Conservation (phyloP, 2,888 invertebrate species). For the Drosophila mimica region DNA sequence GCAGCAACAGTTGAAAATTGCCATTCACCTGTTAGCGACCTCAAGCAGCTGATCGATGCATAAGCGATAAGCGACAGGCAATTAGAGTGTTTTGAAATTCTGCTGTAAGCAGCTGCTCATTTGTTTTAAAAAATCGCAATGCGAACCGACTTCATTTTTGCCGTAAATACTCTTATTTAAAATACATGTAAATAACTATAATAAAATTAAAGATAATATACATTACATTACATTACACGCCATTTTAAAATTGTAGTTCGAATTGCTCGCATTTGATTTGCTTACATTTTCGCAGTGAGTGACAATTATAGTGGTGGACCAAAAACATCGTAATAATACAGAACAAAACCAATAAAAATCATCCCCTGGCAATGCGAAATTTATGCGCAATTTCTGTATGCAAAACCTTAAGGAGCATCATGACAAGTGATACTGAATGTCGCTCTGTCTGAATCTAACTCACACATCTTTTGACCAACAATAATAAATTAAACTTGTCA, state of each 20-base stretch:
- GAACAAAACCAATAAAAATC: neutral
- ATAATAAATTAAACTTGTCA: neutral
- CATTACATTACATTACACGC: neutral
- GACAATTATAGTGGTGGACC: neutral
- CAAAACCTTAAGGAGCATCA: neutral
- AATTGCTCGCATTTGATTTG: neutral
- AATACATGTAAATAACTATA: neutral
- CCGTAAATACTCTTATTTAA: neutral
- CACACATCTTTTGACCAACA: neutral
- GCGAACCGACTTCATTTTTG: neutral
- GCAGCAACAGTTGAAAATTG: constrained; percentile 44
- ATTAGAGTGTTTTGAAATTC: constrained; percentile 45
- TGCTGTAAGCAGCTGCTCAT: constrained; percentile 54
- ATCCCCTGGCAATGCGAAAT: neutral
- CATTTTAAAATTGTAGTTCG: neutral
- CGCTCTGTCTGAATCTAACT: neutral
- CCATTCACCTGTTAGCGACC: constrained; percentile 41
- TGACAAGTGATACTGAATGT: neutral
- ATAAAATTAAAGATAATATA: neutral
- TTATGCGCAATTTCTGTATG: neutral
- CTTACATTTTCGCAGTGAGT: neutral
- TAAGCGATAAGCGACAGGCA: constrained; percentile 10
- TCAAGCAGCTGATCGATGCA: constrained; percentile 40
- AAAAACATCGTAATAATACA: neutral
- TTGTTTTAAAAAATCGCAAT: constrained; percentile 27